Evolutionary conservation across 2,113 vertebrate species (phyloP).

Genomic region (Colinus virginianus): DNA sequence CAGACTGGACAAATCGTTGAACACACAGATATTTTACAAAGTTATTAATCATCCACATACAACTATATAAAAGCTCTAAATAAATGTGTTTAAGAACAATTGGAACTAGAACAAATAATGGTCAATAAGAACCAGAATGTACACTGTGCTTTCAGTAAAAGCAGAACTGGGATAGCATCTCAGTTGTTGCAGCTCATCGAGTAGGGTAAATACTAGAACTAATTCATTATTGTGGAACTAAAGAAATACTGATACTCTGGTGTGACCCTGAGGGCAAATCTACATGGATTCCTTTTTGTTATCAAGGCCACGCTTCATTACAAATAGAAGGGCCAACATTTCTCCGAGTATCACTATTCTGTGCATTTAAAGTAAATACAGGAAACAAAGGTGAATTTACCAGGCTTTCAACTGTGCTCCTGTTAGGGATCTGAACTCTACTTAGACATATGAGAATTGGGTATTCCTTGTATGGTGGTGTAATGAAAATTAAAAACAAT

Average conservation of each 20-base stretch:
- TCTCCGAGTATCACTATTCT: neutral
- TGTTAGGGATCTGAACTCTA: neutral
- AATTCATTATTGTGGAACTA: conserved; percentile 2
- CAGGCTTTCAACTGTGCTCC: neutral
- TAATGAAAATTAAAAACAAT: neutral
- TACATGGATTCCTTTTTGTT: neutral
- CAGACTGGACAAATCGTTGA: neutral
- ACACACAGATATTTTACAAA: neutral
- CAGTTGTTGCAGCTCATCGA: neutral
- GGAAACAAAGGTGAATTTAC: neutral
- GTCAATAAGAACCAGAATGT: neutral
- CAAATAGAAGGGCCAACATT: neutral
- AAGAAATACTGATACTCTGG: neutral
- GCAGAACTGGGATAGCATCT: neutral
- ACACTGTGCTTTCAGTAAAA: neutral
- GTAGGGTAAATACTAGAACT: neutral
- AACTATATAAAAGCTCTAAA: neutral
- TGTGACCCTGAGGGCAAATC: neutral
- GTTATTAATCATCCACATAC: neutral
- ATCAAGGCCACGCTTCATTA: neutral
- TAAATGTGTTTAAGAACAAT: neutral
- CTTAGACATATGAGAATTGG: neutral
- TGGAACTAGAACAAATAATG: conserved; percentile 7
- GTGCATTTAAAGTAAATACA: neutral
- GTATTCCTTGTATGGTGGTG: neutral